These are phyloP conservation scores for Cheilosia impressa DNA, from an alignment of 2,888 invertebrate genomes.

Conservation along the genomic window DNA sequence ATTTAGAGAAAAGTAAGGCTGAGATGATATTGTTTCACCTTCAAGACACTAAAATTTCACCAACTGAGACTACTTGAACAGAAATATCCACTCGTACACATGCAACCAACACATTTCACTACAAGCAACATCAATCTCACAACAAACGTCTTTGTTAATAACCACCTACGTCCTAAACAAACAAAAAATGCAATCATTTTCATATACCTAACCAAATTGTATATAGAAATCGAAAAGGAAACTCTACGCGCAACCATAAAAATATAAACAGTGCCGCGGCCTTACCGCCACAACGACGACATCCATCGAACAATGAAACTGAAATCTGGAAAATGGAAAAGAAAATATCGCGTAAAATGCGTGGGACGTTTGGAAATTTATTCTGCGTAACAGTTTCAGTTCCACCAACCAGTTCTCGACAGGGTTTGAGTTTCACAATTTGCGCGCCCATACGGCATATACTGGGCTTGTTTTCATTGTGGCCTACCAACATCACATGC, in stretches of 20 bases:
- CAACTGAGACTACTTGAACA: no score
- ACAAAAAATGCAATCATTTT: not conserved
- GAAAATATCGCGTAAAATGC: slow-evolving; percentile 48
- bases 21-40: no score
- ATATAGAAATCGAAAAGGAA: not conserved
- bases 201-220: not conserved
- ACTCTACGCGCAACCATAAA: not conserved
- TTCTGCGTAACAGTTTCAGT: slow-evolving; percentile 48
- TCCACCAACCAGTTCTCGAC: slow-evolving; percentile 50
- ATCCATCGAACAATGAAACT: slow-evolving; percentile 15
- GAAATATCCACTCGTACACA: no score
- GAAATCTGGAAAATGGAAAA: slow-evolving; percentile 27
- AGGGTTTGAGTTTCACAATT: slow-evolving; percentile 51
- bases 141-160: not conserved
- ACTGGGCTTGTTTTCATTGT: not conserved
- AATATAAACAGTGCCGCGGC: slow-evolving; percentile 6
- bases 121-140: not conserved
- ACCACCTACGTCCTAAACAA: slow-evolving; percentile 4
- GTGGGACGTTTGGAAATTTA: slow-evolving; percentile 61
- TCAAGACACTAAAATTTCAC: no score
- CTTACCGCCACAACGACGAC: not conserved
- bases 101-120: no score
- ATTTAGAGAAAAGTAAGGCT: no score
- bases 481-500: not conserved
- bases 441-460: slow-evolving; percentile 41